These are phyloP conservation scores for Listronotus bonariensis DNA, from an alignment of 1,140 invertebrate species.

Conservation along the genomic window DNA sequence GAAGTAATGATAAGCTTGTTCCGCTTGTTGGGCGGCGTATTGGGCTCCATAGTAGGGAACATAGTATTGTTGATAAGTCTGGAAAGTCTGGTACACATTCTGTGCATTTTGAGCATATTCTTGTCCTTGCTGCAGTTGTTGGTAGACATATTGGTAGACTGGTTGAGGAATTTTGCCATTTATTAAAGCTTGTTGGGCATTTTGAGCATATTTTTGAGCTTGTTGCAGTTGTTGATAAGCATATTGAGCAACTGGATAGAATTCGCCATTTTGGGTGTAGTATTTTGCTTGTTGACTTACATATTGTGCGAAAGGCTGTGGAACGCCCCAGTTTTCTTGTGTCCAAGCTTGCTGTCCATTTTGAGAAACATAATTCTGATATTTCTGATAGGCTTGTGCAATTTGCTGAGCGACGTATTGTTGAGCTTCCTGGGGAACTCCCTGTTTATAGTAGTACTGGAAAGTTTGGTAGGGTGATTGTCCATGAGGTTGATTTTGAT, in stretches of 20 bases:
- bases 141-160: conserved; percentile 13
- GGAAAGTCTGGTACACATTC: conserved; percentile 5
- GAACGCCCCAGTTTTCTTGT: conserved; percentile 6
- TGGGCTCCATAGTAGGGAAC: background rate
- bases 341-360: conserved; percentile 10
- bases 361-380: conserved; percentile 1
- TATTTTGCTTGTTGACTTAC: conserved; percentile 2
- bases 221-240: conserved; percentile 13
- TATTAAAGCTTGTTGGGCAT: conserved; percentile 7
- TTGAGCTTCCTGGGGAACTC: conserved; percentile 7
- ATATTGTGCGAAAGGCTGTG: conserved; percentile 14
- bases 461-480: conserved; percentile 21
- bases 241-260: background rate
- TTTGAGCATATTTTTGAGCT: conserved; percentile 18
- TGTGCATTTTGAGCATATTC: conserved; percentile 9
- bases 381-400: conserved; percentile 7
- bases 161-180: conserved; percentile 1
- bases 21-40: background rate
- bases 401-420: conserved; percentile 22
- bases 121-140: conserved; percentile 15
- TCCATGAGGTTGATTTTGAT: conserved; percentile 6
- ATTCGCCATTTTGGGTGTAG: conserved; percentile 12
- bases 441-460: conserved; percentile 21
- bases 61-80: conserved; percentile 7
- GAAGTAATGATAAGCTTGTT: conserved; percentile 10